Evolutionary conservation across 2,113 vertebrate genomes (phyloP), one percentile per base, ranked within the genome.

Genomic region (Rutilus rutilus): DNA sequence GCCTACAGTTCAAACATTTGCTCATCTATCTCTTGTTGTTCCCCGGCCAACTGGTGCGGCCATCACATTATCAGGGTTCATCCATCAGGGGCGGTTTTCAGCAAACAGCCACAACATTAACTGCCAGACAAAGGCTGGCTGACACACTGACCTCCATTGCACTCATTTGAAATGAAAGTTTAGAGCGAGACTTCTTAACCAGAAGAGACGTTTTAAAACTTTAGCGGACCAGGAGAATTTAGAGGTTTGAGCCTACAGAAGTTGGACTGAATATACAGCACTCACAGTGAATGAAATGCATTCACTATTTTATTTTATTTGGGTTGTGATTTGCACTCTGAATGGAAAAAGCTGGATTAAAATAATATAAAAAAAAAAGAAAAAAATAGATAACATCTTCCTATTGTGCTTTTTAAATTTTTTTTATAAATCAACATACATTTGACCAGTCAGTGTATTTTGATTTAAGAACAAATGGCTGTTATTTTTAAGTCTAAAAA

Each of bases 121-220:
- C 82, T 86, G 73, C 62, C 83, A 74, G 84, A 90, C 90, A 92
- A 92, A 89, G 77, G 86, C 87, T 90, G 90, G 78, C 82, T 75
- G 69, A 71, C 74, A 87, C 83, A 25, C 73, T 85, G 78, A 78
- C 82, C 86, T 78, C 85, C 79, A 57, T 87, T 65, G 83, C 80
- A 62, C 83, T 78, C 33, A 86, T 90, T 84, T 91, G 87, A 91
- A 91, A 89, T 90, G 77, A 91, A 95, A 92, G 91, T 94, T 93
- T 91, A 91, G 47, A n/a, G 1, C 9, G 57, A 52, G n/a, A 8
- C 42, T n/a, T 8, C 39, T 64, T 60, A 79, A 64, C 36, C 5
- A 36, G 25, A 27, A 62, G n/a, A 73, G 77, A 17, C 6, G 12
- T 57, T 52, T 42, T 57, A 25, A 36, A 67, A 71, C 19, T 54